phyloP scores from a whole-genome alignment of 2,797 vertebrate species.

The Acanthurus tractus region DNA sequence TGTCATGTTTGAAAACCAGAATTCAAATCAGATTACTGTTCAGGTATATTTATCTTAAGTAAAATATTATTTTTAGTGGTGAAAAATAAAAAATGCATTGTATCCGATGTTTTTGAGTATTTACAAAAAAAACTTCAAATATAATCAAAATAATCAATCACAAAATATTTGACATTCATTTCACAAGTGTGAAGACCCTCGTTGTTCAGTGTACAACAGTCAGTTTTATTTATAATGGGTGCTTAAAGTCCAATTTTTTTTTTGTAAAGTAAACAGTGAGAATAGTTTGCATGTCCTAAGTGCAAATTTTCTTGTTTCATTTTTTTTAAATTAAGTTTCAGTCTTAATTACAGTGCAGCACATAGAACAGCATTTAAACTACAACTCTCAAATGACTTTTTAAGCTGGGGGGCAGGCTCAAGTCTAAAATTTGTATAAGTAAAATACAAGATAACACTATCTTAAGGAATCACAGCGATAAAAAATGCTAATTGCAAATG shows the following conservation, averaged over 20 bases:
- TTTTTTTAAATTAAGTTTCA: not conserved
- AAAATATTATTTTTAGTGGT: not conserved
- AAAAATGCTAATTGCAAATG: not conserved
- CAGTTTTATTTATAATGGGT: not conserved
- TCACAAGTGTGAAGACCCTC: too few relatives aligned
- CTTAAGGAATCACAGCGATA: not conserved
- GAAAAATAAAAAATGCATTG: not conserved
- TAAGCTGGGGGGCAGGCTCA: not conserved
- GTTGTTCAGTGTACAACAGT: not conserved
- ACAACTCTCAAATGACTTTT: not conserved
- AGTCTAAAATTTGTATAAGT: too few relatives aligned
- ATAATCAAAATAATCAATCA: too few relatives aligned
- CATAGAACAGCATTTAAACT: too few relatives aligned
- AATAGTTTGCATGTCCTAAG: not conserved
- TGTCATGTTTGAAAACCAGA: not conserved
- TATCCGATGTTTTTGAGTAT: not conserved
- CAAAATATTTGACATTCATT: too few relatives aligned
- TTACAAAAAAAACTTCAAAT: too few relatives aligned
- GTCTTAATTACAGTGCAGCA: not conserved
- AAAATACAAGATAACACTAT: not conserved
- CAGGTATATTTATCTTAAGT: not conserved
- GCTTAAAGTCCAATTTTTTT: not conserved
- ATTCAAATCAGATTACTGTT: not conserved
- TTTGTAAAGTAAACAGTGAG: not conserved
- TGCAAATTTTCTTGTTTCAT: not conserved